A percentile compares a stretch with the other conserved stretches of the same genome.
Conservation (phyloP, 2,888 invertebrate genomes). For the Venusia cambrica region DNA sequence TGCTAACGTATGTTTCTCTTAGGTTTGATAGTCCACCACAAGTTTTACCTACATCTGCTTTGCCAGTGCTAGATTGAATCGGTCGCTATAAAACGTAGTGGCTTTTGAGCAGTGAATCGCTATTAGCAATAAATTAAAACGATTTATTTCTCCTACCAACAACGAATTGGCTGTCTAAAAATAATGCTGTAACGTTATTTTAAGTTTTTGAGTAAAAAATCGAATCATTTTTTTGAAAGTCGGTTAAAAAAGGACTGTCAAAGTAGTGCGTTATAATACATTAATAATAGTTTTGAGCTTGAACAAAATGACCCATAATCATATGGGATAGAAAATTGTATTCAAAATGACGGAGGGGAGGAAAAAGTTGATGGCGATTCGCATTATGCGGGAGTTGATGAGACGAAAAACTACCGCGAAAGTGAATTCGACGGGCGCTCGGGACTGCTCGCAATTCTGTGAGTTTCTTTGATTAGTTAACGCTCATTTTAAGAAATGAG, state of each 20-base stretch:
- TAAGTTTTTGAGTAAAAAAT: no score
- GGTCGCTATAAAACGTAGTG: no score
- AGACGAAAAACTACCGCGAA: conserved; percentile 62
- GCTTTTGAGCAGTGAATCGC: no score
- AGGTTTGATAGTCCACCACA: no score
- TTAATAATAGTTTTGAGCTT: conserved; percentile 73
- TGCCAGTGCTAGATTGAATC: no score
- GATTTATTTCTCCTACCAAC: no score
- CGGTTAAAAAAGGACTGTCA: conserved; percentile 26
- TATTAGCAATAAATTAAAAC: no score
- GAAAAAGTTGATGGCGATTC: conserved; percentile 68
- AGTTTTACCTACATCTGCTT: no score
- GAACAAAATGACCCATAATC: conserved; percentile 73
- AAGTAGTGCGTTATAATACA: conserved; percentile 57
- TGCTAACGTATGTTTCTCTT: no score
- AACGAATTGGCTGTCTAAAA: no score
- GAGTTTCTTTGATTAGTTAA: conserved; percentile 63
- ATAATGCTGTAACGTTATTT: no score
- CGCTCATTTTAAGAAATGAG: conserved; percentile 25
- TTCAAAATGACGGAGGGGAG: conserved; percentile 58
- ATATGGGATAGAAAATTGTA: conserved; percentile 78
- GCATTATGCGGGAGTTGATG: conserved; percentile 60
- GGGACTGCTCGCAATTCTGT: conserved; percentile 38
- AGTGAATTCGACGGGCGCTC: conserved; percentile 50
- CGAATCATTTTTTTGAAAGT: no score